A percentile compares a stretch with the other conserved stretches of the same genome.
phyloP scores from a whole-genome alignment of 2,797 vertebrate species.

The Rhynchotus rufescens region DNA sequence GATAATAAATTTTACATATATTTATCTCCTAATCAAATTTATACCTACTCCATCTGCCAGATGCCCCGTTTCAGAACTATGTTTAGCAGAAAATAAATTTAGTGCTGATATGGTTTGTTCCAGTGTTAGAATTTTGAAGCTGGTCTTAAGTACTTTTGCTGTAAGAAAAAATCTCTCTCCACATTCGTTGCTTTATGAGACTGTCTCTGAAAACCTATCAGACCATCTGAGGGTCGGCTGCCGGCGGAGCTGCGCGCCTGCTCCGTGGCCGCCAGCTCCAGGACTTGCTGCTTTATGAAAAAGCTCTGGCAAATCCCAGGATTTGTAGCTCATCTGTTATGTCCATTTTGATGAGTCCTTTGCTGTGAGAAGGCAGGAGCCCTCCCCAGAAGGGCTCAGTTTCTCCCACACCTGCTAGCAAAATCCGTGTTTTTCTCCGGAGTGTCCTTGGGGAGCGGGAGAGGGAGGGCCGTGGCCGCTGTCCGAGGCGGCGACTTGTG shows the following conservation, averaged over 20 bases:
- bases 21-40: background rate
- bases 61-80: background rate
- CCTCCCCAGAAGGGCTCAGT: background rate
- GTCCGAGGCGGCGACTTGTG: background rate
- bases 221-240: background rate
- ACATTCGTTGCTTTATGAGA: background rate
- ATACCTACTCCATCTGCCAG: background rate
- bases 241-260: background rate
- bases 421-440: background rate
- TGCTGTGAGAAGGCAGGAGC: background rate
- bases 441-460: fast-evolving
- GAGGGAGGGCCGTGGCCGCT: fast-evolving
- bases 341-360: background rate
- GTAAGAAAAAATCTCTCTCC: background rate
- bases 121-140: background rate
- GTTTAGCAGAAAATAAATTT: background rate
- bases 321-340: background rate
- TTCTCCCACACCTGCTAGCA: background rate
- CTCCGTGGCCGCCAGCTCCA: background rate
- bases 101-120: background rate
- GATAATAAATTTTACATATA: background rate
- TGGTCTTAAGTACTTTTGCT: background rate
- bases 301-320: background rate
- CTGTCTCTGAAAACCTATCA: background rate
- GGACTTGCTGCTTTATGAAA: background rate